Evolutionary conservation across 2,797 vertebrate genomes (phyloP), one percentile per base, ranked within the genome.

Genomic region (Myoxocephalus aenaeus): DNA sequence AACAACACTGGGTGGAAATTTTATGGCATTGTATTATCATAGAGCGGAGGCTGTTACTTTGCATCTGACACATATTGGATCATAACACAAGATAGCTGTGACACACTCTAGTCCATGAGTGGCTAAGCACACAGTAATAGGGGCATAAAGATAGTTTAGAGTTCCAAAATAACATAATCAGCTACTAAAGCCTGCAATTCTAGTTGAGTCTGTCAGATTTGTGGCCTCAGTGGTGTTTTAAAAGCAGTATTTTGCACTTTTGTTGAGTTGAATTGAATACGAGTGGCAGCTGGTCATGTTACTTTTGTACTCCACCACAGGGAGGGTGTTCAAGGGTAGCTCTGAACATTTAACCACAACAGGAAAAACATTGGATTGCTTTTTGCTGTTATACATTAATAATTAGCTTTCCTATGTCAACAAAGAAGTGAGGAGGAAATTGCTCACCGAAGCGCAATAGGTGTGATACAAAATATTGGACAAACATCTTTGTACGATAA

Each of bases 31-130:
- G 48, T 54, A 80, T 87, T 73, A 74, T 78, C 48, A 69, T 44
- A 69, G 70, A 75, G 65, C 58, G 75, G 74, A 69, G 54, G 50
- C 73, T 73, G 65, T 56, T 80, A 65, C 25, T 81, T 34, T 79
- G 58, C 73, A 73, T 73, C 40, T 78, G 69, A 80, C 65, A 82
- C 29, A 68, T 46, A 77, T 59, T 72, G 42, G 82, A 79, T 85
- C 64, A 63, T 68, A 75, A 83, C 63, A 70, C 38, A 36, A 81
- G 75, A 80, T 68, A 59, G 58, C 65, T 54, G 27, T 36, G 5
- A 76, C 29, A 27, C 13, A 5, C 75, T 65, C 12, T 2, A 18
- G 61, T 80, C 77, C 64, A 85, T 87, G 84, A 82, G 66, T 64
- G 80, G 62, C 29, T 56, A 59, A 77, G 64, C 63, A 62, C 22